Evolutionary conservation across 2,113 vertebrate genomes (phyloP).

Genomic region (Syngnathoides biaculeatus): DNA sequence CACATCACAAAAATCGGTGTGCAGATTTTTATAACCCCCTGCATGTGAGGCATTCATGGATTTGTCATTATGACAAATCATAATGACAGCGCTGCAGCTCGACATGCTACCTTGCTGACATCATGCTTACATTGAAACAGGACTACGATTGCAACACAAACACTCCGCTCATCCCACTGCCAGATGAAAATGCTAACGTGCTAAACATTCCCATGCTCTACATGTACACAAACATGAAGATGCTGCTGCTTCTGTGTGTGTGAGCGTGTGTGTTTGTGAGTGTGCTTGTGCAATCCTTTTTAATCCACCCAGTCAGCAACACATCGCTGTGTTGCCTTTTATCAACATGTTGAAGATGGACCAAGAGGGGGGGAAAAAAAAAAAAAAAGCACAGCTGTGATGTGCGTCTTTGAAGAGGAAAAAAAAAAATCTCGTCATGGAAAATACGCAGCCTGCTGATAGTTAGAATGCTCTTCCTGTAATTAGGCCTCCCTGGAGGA

Average conservation of each 20-base stretch:
- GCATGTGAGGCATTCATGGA: too few species aligned
- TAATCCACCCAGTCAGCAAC: constrained; percentile 9
- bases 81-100: too few species aligned
- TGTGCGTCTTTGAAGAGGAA: constrained; percentile 60
- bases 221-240: too few species aligned
- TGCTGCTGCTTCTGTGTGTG: neutral
- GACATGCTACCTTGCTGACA: too few species aligned
- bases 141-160: too few species aligned
- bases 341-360: constrained; percentile 48
- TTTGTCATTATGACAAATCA: too few species aligned
- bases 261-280: neutral
- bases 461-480: constrained; percentile 99
- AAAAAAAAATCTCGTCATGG: constrained; percentile 88
- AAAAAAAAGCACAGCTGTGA: constrained; percentile 47
- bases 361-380: constrained; percentile 37
- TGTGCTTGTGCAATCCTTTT: neutral
- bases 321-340: constrained; percentile 15
- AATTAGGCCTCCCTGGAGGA: constrained; percentile 99
- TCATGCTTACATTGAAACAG: too few species aligned
- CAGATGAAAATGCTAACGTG: too few species aligned
- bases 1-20: neutral
- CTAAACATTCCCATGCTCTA: too few species aligned
- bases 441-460: constrained; percentile 93
- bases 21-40: too few species aligned
- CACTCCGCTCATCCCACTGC: too few species aligned